Conservation (phyloP, 1,140 invertebrate genomes). For the Lepidostoma basale region DNA sequence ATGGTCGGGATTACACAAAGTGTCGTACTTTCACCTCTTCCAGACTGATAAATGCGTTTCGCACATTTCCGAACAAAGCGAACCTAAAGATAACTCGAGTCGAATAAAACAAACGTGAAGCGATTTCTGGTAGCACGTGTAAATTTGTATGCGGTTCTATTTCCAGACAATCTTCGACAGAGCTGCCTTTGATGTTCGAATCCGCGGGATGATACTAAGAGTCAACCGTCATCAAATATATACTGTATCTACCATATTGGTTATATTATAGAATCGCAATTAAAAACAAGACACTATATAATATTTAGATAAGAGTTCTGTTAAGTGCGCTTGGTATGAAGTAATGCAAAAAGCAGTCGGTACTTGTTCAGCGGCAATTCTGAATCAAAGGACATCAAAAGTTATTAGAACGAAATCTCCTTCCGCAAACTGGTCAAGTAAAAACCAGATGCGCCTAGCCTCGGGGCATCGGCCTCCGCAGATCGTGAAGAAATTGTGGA, state of each 20-base stretch:
- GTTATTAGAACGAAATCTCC: slow-evolving; percentile 21
- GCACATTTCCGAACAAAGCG: slow-evolving; percentile 28
- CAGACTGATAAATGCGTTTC: slow-evolving; percentile 31
- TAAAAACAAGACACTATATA: too few species aligned
- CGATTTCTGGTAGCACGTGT: background rate
- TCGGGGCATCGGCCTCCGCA: slow-evolving; percentile 4
- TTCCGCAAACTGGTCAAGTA: slow-evolving; percentile 20
- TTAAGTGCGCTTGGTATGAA: too few species aligned
- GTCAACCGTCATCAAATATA: too few species aligned
- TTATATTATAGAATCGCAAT: too few species aligned
- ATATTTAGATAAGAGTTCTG: too few species aligned
- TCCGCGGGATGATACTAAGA: too few species aligned
- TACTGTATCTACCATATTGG: too few species aligned
- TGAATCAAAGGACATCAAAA: slow-evolving; percentile 14
- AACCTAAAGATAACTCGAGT: slow-evolving; percentile 24
- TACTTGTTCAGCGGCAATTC: background rate
- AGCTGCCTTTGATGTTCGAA: background rate
- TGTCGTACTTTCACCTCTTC: slow-evolving; percentile 26
- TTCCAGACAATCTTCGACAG: background rate
- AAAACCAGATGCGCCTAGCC: slow-evolving; percentile 1
- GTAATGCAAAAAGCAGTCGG: background rate
- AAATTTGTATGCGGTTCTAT: slow-evolving; percentile 17
- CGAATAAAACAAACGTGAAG: slow-evolving; percentile 5
- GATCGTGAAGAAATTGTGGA: slow-evolving; percentile 10
- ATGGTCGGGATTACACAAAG: background rate